Evolutionary conservation across 2,888 invertebrate genomes (phyloP), one percentile per base, ranked within the genome.

Genomic region (Blastobasis adustella): DNA sequence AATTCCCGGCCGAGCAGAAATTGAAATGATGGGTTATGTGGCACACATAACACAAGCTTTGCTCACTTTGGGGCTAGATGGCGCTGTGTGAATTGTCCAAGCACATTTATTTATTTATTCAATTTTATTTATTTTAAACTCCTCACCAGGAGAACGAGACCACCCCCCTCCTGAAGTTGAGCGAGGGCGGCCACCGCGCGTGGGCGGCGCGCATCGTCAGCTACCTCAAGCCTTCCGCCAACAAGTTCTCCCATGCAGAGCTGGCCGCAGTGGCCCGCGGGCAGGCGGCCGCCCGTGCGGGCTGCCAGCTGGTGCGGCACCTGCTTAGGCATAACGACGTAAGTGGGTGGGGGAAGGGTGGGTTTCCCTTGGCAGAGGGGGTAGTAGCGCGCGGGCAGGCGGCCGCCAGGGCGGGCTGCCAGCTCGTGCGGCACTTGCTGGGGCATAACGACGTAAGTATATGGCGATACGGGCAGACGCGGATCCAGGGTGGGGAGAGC

Each of bases 201-300:
- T 87, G 85, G 86, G 86, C 75, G 43, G 92, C 93, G 62, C 92
- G 94, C 47, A 90, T 98, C 37, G 90, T 96, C 0, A 93, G 93
- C 66, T 98, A 96, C 75, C 94, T 93, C 71, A 95, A 94, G 73
- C 98, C 98, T 1, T 95, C 95, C 10, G 94, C 93, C 59, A 95
- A 96, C 79, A 92, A 93, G 62, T 98, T 96, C 79, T 96, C 97
- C 4, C 93, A 95, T 66, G 92, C 95, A 62, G 96, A 98, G 70
- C 77, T 95, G 50, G 58, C 91, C 78, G 61, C 89, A 76, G 75
- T 82, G 6, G 79, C 87, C 49, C 87, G 90, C 59, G 91, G 92
- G 0, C 90, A 92, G 54, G 90, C 91, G 8, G 91, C 92, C 51
- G 93, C 93, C 1, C 81, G 92, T 5, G 92, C 93, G 42, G 93